phyloP scores from a whole-genome alignment of 2,888 invertebrate genomes.

The Cephus spinipes region DNA sequence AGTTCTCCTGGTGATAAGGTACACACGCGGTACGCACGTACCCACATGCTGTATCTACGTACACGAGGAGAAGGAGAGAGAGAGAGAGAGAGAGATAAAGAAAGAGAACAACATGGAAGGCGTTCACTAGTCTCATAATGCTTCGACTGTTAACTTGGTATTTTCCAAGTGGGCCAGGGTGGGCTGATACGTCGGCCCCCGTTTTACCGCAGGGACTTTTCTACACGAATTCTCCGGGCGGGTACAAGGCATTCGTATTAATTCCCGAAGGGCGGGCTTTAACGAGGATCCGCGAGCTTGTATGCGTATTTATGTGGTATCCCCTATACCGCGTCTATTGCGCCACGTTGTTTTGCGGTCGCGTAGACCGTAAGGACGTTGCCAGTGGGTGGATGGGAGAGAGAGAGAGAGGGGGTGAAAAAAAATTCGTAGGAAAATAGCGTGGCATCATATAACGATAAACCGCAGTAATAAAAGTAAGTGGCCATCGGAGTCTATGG shows the following conservation, averaged over 20 bases:
- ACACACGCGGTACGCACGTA: not conserved
- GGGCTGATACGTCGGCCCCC: not conserved
- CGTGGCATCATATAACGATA: slow-evolving; percentile 38
- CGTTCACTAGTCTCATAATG: not conserved
- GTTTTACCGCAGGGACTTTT: not conserved
- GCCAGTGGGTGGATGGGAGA: not conserved
- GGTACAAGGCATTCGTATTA: not conserved
- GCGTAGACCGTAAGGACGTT: not conserved
- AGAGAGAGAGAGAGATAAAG: not conserved
- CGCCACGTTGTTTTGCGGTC: not conserved
- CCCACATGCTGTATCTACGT: not conserved
- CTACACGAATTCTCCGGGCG: not conserved
- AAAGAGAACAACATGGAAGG: not conserved
- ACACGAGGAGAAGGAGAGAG: not conserved
- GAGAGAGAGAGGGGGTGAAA: not conserved
- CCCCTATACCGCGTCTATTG: not conserved
- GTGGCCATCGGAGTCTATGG: slow-evolving; percentile 32
- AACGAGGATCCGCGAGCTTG: not conserved
- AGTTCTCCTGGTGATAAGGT: not conserved
- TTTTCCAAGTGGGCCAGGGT: not conserved
- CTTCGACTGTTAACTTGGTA: not conserved
- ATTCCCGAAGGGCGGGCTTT: not conserved
- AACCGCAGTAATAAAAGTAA: slow-evolving; percentile 40
- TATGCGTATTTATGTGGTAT: not conserved
- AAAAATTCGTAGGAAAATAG: slow-evolving; percentile 9